These are phyloP conservation scores for Etheostoma spectabile DNA, from an alignment of 2,113 vertebrate species.

Conservation along the genomic window DNA sequence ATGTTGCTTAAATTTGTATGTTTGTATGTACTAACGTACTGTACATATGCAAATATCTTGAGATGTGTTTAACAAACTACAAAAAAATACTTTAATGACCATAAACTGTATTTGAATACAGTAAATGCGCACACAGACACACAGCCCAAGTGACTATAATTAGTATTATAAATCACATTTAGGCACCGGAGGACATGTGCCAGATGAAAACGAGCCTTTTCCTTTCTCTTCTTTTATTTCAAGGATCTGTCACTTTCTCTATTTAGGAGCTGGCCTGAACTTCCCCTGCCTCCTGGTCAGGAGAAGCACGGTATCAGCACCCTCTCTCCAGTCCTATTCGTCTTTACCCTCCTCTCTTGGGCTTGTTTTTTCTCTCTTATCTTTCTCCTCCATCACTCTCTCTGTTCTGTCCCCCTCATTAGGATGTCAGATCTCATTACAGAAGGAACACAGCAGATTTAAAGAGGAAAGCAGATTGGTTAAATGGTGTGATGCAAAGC, in stretches of 20 bases:
- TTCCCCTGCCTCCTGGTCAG: constrained; percentile 47
- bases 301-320: constrained; percentile 21
- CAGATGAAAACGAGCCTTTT: constrained; percentile 39
- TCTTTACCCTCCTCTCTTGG: constrained; percentile 24
- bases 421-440: constrained; percentile 75
- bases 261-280: constrained; percentile 47
- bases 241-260: constrained; percentile 45
- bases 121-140: constrained; percentile 5
- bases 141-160: background rate
- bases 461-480: constrained; percentile 57
- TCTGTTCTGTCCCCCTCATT: constrained; percentile 65
- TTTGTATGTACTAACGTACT: background rate
- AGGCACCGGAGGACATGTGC: constrained; percentile 14
- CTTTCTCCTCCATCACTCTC: constrained; percentile 41
- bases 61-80: background rate
- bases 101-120: background rate
- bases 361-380: constrained; percentile 43
- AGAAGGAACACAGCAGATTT: constrained; percentile 67
- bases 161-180: constrained; percentile 36
- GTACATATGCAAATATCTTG: too few relatives aligned
- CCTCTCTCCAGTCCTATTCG: constrained; percentile 9
- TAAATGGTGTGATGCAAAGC: constrained; percentile 74
- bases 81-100: background rate
- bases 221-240: constrained; percentile 23
- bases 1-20: too few relatives aligned